These are phyloP conservation scores for Cerastoderma edule DNA, from an alignment of 2,888 invertebrate genomes.

Conservation along the genomic window DNA sequence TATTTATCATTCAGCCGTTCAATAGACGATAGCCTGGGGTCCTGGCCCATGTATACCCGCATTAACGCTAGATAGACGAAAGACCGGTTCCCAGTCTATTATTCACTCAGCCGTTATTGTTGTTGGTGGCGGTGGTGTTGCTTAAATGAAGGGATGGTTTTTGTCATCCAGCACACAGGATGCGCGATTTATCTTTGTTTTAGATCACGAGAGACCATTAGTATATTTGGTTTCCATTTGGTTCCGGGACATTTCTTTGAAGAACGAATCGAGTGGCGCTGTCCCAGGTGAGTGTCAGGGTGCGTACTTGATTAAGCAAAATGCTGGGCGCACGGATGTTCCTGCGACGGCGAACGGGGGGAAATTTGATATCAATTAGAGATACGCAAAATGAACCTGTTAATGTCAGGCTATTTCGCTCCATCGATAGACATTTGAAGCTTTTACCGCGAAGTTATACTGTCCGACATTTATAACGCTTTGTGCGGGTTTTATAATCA, in stretches of 20 bases:
- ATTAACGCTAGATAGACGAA: background rate
- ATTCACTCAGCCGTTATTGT: too few species aligned
- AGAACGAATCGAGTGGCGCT: conserved; percentile 49
- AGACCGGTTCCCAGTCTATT: background rate
- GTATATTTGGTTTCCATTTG: conserved; percentile 62
- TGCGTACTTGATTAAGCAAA: conserved; percentile 57
- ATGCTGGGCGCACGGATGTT: conserved; percentile 25
- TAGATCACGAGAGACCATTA: conserved; percentile 51
- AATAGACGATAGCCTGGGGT: background rate
- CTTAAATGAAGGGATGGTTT: background rate
- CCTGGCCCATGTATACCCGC: background rate
- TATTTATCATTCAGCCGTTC: background rate
- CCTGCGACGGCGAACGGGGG: too few species aligned
- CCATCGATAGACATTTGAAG: too few species aligned
- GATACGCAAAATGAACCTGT: conserved; percentile 9
- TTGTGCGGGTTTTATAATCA: too few species aligned
- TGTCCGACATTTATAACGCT: too few species aligned
- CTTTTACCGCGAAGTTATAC: too few species aligned
- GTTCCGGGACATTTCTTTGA: conserved; percentile 60
- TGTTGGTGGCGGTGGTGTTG: too few species aligned
- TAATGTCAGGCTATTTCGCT: too few species aligned
- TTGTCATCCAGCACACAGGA: conserved; percentile 3
- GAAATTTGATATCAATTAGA: conserved; percentile 26
- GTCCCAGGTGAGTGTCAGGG: conserved; percentile 58
- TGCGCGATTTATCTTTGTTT: conserved; percentile 30